Percentiles rank a stretch among this genome's conserved stretches.
These are phyloP conservation scores for Nesogale talazaci DNA, from an alignment of 2,113 vertebrate genomes.

Conservation along the genomic window DNA sequence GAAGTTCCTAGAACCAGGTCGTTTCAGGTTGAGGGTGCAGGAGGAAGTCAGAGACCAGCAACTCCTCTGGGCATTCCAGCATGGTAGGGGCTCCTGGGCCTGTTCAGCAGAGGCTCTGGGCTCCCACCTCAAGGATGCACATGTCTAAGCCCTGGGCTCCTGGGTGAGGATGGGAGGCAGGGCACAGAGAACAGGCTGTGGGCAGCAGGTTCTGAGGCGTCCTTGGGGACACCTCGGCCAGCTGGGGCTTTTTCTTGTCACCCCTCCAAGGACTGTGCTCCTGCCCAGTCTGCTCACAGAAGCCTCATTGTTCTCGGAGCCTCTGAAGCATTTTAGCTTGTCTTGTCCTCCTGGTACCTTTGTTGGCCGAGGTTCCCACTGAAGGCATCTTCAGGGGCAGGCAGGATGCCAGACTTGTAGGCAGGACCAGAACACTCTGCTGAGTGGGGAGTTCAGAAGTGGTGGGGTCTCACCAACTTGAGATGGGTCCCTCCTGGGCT, in stretches of 20 bases:
- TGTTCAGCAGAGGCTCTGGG: not conserved
- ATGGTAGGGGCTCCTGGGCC: too few relatives aligned
- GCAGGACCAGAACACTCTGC: not conserved
- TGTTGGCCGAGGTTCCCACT: conserved; percentile 59
- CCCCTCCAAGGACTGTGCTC: conserved; percentile 22
- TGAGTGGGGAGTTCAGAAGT: not conserved
- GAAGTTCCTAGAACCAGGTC: not conserved
- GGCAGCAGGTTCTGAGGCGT: not conserved
- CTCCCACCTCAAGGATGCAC: not conserved
- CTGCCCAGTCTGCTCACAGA: conserved; percentile 36
- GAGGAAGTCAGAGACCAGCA: too few relatives aligned
- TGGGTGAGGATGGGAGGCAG: not conserved
- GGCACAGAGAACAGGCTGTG: not conserved
- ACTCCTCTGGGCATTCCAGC: too few relatives aligned
- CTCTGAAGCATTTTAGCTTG: conserved; percentile 31
- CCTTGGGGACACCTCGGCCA: not conserved
- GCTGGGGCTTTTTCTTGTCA: conserved; percentile 30
- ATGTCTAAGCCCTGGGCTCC: not conserved
- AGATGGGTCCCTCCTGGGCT: not conserved
- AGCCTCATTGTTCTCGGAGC: not conserved
- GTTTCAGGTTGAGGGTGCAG: too few relatives aligned
- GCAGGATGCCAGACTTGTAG: conserved; percentile 65
- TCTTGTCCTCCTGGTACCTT: conserved; percentile 63
- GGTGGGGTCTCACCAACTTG: not conserved
- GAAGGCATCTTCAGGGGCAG: conserved; percentile 63